Evolutionary conservation across 2,797 vertebrate genomes (phyloP), one percentile per base, ranked within the genome.

Genomic region (Thunnus albacares): DNA sequence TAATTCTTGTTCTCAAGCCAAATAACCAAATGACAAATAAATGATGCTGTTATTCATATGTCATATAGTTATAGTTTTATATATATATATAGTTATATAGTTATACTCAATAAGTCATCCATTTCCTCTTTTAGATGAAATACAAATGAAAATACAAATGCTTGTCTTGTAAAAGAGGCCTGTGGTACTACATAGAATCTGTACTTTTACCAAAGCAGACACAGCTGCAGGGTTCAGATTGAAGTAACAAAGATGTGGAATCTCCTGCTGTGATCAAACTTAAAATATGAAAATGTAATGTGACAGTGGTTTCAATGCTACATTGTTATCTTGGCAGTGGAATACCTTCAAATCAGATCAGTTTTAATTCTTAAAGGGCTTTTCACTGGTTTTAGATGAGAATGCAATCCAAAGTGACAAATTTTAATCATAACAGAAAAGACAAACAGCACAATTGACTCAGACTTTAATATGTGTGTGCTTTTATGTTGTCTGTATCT

Each of bases 231-330:
- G 28, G 28, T 30, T 30, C 3, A 38, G 15, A 59, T 78, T 6
- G 22, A 63, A 41, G 26, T 7, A 30, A 41, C 14, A 75, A 45
- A 8, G 11, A 73, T 55, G 12, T 72, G 55, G 12, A 60, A 56
- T 26, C 38, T n/a, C 6, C 56, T 41, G 45, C 51, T 80, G 52
- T 26, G 53, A 33, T 47, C 41, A 26, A 41, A 66, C 20, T 30
- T 17, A 12, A 62, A 47, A 11, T 26, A 17, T 22, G 14, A 51
- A 55, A 60, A 43, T 14, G 38, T 24, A 30, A 15, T 56, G 14
- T 26, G 20, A 35, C n/a, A 52, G 18, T 30, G 28, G 3, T 30
- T 57, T 20, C 22, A 28, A n/a, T 45, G 43, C 45, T 38, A 30
- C 4, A 57, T 53, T 57, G n/a, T 15, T 22, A 15, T 35, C 5